Evolutionary conservation across 1,140 invertebrate genomes (phyloP), one percentile per base, ranked within the genome.

Genomic region (Philotrypesis tridentata): DNA sequence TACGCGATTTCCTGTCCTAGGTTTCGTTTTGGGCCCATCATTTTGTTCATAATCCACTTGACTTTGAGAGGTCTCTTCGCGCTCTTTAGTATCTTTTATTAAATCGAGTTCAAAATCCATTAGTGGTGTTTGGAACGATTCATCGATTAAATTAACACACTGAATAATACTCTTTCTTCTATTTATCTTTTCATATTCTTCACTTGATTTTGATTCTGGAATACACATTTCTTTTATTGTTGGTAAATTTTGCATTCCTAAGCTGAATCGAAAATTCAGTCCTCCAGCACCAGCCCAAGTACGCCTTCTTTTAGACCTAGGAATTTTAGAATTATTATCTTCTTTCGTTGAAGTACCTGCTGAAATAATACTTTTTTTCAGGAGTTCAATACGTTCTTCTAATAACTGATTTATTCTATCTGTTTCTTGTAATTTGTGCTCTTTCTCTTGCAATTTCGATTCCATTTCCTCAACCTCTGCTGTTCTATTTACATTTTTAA

Each of bases 21-120:
- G 9, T 55, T 31, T 63, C 14, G 33, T 27, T 61, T 43, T 74
- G 14, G 21, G 9, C 14, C 71, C 14, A 31, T 73, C 9, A 43
- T 74, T 76, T 37, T 85, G 43, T 12, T 76, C 72, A 74, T 11
- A 43, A 31, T 72, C 65, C 29, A 61, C 2, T 25, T 68, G n/a
- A 14, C 71, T 68, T 82, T 37, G 71, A n/a, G 61, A 33, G 80
- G 65, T 40, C 67, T 79, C 76, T 37, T 82, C 83, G 14, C 78
- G 72, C 79, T 85, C 76, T 83, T 83, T 81, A 65, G 31, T 74
- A 8, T 74, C 83, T 79, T 87, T 82, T 27, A 89, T 87, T 61
- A 89, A 83, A 60, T 89, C 85, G 23, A 87, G 61, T 83, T 89
- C 88, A 83, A 89, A 89, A 72, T 88, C 85, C 65, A 86, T 84